These are phyloP conservation scores for Unio delphinus DNA, from an alignment of 2,888 invertebrate species.

Conservation along the genomic window DNA sequence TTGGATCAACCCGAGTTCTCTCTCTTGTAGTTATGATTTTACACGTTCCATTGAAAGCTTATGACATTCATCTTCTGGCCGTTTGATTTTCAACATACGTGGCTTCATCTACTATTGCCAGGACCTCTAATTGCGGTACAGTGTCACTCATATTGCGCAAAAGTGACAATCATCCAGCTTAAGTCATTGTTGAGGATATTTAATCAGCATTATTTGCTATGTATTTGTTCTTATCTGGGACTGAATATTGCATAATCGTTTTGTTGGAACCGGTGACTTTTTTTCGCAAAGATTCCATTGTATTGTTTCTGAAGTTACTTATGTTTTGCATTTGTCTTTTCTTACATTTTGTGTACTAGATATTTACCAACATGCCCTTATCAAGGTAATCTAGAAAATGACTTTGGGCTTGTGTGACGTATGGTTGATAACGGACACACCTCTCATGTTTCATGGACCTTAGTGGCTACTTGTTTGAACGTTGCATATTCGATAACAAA, in stretches of 20 bases:
- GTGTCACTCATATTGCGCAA: conserved; percentile 50
- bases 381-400: conserved; percentile 40
- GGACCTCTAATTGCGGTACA: conserved; percentile 55
- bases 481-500: conserved; percentile 58
- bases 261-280: conserved; percentile 44
- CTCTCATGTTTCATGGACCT: conserved; percentile 64
- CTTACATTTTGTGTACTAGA: no score
- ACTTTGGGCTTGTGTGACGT: conserved; percentile 61
- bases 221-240: conserved; percentile 42
- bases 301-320: no score
- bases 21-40: conserved; percentile 45
- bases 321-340: no score
- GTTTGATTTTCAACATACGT: conserved; percentile 63
- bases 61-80: conserved; percentile 48
- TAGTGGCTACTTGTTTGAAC: conserved; percentile 62
- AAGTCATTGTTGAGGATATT: conserved; percentile 49
- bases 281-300: no score
- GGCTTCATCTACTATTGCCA: conserved; percentile 66
- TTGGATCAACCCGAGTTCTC: background rate
- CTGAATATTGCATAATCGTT: conserved; percentile 62
- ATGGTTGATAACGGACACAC: conserved; percentile 65
- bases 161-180: conserved; percentile 46
- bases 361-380: conserved; percentile 20
- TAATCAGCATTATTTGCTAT: conserved; percentile 49
- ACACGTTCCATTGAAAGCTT: conserved; percentile 47